Conservation (phyloP, 2,797 vertebrate species). For the Vultur gryphus region DNA sequence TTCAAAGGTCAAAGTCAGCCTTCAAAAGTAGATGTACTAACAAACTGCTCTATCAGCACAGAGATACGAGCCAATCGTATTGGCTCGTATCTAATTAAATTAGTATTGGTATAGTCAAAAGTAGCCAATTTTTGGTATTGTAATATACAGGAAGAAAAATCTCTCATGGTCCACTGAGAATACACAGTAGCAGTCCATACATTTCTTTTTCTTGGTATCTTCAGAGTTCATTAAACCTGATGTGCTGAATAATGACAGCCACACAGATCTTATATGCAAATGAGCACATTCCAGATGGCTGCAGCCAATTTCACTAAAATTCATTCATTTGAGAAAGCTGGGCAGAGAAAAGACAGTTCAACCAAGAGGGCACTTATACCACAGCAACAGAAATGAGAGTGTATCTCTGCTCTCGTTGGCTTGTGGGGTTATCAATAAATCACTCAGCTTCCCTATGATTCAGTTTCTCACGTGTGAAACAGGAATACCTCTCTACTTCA, state of each 20-base stretch:
- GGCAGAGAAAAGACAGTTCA: constrained; percentile 34
- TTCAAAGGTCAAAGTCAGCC: background rate
- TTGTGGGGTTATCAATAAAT: background rate
- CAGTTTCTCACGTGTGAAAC: background rate
- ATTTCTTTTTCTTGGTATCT: background rate
- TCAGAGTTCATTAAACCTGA: constrained; percentile 29
- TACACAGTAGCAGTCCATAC: background rate
- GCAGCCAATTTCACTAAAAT: constrained; percentile 13
- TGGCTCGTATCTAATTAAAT: background rate
- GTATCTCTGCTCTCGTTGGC: background rate
- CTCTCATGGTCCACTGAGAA: background rate
- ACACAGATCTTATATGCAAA: background rate
- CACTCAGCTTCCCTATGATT: background rate
- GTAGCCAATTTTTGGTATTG: background rate
- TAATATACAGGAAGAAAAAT: background rate
- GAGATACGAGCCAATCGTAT: background rate
- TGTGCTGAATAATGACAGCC: background rate
- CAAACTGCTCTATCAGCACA: background rate
- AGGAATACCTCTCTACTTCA: constrained; percentile 26
- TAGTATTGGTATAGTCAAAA: background rate
- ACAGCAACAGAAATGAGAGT: background rate
- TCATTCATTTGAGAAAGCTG: constrained; percentile 37
- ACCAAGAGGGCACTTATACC: background rate
- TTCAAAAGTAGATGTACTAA: background rate
- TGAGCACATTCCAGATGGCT: constrained; percentile 21